Conservation (phyloP, 2,113 vertebrate species). For the Hypocryptadius cinnamomeus region DNA sequence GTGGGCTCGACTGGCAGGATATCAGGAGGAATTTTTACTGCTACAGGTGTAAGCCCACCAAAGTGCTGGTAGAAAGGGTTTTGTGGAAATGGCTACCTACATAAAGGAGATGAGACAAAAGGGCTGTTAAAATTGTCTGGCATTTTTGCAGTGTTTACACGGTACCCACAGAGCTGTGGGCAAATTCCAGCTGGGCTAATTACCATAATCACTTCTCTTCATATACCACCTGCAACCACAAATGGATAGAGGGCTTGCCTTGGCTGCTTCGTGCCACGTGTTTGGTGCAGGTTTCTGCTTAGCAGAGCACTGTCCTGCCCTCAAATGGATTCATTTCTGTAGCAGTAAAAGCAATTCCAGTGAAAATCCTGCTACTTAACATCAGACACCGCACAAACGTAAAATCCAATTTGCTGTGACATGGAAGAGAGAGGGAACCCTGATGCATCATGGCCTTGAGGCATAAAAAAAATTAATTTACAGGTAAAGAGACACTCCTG, state of each 20-base stretch:
- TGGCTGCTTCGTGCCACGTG: neutral
- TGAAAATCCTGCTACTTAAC: neutral
- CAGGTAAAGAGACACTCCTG: neutral
- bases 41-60: neutral
- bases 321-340: neutral
- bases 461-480: neutral
- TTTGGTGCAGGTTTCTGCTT: neutral
- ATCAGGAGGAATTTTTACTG: neutral
- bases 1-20: neutral
- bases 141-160: constrained; percentile 14
- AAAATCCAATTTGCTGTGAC: neutral
- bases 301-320: neutral
- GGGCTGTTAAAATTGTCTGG: neutral
- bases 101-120: neutral
- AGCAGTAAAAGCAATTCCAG: neutral
- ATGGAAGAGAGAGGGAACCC: neutral
- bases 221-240: constrained; percentile 7
- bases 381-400: neutral
- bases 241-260: neutral
- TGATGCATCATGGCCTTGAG: neutral
- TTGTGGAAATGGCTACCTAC: neutral
- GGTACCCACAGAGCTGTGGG: constrained; percentile 3
- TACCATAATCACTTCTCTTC: neutral
- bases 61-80: neutral
- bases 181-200: constrained; percentile 47